Conservation (phyloP, 2,113 vertebrate species). For the Anarrhichthys ocellatus region DNA sequence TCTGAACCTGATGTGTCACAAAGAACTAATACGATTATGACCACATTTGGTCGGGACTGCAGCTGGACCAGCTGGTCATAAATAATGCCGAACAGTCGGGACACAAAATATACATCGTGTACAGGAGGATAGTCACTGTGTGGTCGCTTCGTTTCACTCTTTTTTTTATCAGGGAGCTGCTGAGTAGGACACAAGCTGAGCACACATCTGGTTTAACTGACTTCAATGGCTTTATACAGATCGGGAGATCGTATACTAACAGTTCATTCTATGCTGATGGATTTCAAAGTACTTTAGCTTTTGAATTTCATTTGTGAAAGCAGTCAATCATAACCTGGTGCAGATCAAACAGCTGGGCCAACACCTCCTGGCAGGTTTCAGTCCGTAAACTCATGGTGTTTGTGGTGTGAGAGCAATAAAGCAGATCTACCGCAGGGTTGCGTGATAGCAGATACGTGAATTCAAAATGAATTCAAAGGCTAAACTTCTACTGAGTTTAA, state of each 20-base stretch:
- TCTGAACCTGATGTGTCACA: neutral
- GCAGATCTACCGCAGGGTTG: neutral
- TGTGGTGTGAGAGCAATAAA: neutral
- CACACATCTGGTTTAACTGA: conserved; percentile 1
- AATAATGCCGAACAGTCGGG: neutral
- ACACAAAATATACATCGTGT: neutral
- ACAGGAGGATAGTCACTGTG: neutral
- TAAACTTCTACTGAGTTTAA: neutral
- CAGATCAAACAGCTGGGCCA: neutral
- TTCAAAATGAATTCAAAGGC: neutral
- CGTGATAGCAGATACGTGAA: too few relatives aligned
- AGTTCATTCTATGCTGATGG: neutral
- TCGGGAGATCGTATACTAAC: neutral
- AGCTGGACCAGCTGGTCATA: neutral
- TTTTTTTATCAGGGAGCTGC: neutral
- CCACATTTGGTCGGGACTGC: neutral
- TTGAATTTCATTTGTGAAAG: neutral
- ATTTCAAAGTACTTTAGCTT: neutral
- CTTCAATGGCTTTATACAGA: neutral
- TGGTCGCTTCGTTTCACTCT: neutral
- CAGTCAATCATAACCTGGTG: neutral
- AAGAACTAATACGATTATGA: neutral
- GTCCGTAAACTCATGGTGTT: neutral
- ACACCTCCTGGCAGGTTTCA: neutral
- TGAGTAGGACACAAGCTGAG: neutral